Evolutionary conservation across 2,797 vertebrate species (phyloP).

Genomic region (Nannoperca obscura): DNA sequence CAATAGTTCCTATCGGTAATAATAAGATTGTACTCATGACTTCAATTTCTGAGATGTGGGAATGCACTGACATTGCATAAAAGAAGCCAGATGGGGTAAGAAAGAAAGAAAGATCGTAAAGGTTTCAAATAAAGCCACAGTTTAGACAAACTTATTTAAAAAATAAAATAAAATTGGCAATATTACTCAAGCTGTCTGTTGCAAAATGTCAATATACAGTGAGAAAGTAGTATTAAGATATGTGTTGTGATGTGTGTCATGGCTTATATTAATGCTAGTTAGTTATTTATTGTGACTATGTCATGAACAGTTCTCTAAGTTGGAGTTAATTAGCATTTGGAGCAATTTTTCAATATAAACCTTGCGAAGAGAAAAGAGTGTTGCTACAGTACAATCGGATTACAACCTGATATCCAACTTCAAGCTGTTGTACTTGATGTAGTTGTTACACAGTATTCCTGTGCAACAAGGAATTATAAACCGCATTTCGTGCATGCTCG

Average conservation of each 20-base stretch:
- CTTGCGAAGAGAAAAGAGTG: not conserved
- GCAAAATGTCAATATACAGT: not conserved
- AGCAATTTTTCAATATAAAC: no score
- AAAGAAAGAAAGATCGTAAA: not conserved
- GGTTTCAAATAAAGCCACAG: constrained; percentile 3
- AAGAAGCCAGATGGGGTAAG: constrained; percentile 7
- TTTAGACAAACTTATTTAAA: not conserved
- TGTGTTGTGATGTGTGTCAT: not conserved
- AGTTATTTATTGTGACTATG: not conserved
- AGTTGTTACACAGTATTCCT: not conserved
- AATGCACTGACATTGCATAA: not conserved
- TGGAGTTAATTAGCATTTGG: not conserved
- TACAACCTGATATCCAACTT: not conserved
- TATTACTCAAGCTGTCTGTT: not conserved
- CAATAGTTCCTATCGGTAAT: not conserved
- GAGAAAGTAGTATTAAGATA: not conserved
- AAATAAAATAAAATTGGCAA: not conserved
- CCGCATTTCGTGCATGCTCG: not conserved
- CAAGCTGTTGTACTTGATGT: not conserved
- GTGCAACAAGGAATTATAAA: not conserved
- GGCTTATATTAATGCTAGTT: not conserved
- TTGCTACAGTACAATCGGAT: not conserved
- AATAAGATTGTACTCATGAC: not conserved
- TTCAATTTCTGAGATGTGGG: constrained; percentile 25
- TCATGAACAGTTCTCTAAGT: not conserved